These are phyloP conservation scores for Teleogryllus occipitalis DNA, from an alignment of 1,140 invertebrate species.

Conservation along the genomic window DNA sequence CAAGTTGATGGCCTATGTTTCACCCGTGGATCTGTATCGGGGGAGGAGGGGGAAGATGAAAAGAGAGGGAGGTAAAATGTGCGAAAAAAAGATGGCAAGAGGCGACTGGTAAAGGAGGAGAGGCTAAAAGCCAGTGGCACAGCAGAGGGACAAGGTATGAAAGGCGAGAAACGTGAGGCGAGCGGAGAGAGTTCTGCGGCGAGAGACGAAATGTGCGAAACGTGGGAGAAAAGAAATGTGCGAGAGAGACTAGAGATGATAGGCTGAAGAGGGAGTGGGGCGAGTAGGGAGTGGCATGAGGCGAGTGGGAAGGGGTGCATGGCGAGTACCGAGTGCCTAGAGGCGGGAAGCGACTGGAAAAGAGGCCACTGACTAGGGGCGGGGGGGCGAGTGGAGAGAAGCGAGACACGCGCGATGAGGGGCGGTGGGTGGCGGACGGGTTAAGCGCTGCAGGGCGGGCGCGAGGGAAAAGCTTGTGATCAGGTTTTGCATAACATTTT, in stretches of 20 bases:
- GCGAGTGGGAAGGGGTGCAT: too few relatives aligned
- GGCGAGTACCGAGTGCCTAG: not conserved
- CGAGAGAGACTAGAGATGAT: not conserved
- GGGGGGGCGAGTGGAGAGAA: not conserved
- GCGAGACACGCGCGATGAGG: not conserved
- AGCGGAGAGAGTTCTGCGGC: not conserved
- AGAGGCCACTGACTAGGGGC: not conserved
- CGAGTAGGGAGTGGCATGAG: not conserved
- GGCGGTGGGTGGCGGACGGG: not conserved
- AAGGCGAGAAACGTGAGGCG: not conserved
- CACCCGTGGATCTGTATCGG: not conserved
- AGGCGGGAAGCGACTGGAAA: not conserved
- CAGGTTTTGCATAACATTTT: too few relatives aligned
- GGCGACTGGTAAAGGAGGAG: not conserved
- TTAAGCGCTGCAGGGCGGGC: not conserved
- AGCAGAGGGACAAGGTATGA: not conserved
- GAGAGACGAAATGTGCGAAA: not conserved
- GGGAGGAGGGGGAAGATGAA: not conserved
- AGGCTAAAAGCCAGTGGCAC: not conserved
- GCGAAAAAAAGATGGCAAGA: not conserved
- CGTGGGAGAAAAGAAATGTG: not conserved
- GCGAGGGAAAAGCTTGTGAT: not conserved
- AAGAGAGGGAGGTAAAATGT: not conserved
- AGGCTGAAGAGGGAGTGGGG: not conserved
- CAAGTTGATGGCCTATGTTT: not conserved